Conservation (phyloP, 2,797 vertebrate species). For the Pseudomugil gertrudae region DNA sequence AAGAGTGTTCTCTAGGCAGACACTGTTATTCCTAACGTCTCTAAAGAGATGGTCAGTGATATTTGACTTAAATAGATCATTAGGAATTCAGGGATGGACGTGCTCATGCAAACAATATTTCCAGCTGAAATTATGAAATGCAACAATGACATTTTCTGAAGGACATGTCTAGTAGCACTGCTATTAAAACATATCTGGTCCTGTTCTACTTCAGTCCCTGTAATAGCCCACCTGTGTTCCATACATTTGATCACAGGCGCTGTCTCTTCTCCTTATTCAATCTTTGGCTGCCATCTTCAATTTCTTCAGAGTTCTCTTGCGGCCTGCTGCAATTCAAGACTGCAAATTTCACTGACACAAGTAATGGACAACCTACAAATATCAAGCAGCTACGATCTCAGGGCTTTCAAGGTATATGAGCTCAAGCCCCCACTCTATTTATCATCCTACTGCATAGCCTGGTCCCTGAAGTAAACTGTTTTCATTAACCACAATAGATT, state of each 20-base stretch:
- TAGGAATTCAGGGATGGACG: conserved; percentile 22
- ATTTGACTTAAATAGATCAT: conserved; percentile 39
- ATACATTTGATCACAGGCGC: not conserved
- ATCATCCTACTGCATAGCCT: not conserved
- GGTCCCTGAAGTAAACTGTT: conserved; percentile 16
- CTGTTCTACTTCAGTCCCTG: not conserved
- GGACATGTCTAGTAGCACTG: not conserved
- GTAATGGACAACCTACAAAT: conserved; percentile 18
- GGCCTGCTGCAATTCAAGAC: conserved; percentile 23
- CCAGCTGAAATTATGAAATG: conserved; percentile 19
- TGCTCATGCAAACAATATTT: conserved; percentile 30
- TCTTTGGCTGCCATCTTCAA: conserved; percentile 22
- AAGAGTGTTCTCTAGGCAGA: not conserved
- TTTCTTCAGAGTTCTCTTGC: conserved; percentile 31
- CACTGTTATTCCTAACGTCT: too few relatives aligned
- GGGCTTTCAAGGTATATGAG: conserved; percentile 21
- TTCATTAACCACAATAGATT: conserved; percentile 32
- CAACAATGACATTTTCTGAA: conserved; percentile 15
- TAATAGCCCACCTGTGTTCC: not conserved
- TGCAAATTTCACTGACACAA: conserved; percentile 37
- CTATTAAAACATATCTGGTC: not conserved
- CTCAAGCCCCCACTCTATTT: conserved; percentile 10
- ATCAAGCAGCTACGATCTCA: conserved; percentile 19
- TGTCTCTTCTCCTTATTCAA: conserved; percentile 14
- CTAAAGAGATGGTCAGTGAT: conserved; percentile 28